Conservation (phyloP, 53 echinoderm and acorn worm species). For the Luidia sarsii region DNA sequence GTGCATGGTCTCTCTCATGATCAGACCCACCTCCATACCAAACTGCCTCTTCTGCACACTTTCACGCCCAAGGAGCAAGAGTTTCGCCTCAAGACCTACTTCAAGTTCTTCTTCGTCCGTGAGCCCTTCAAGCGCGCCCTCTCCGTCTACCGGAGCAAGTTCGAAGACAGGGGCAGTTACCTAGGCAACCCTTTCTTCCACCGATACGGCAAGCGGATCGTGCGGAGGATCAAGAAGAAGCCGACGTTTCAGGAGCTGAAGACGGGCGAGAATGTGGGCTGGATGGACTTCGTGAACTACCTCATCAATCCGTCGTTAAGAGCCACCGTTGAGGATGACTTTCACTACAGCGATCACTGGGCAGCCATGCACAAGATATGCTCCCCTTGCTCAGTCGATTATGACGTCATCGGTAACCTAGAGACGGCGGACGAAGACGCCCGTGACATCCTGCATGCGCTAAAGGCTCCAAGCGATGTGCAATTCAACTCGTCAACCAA, state of each 20-base stretch:
- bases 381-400: constrained; percentile 87
- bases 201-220: constrained; percentile 66
- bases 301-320: constrained; percentile 68
- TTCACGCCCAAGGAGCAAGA: constrained; percentile 53
- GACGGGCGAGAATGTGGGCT: constrained; percentile 91
- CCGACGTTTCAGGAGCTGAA: constrained; percentile 66
- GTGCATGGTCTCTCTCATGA: constrained; percentile 60
- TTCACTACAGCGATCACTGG: constrained; percentile 96
- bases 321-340: no score
- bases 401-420: constrained; percentile 83
- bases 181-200: constrained; percentile 77
- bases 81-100: constrained; percentile 65
- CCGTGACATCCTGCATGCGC: constrained; percentile 64
- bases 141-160: constrained; percentile 87
- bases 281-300: constrained; percentile 83
- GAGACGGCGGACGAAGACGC: constrained; percentile 85
- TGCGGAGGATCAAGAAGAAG: constrained; percentile 68
- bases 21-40: constrained; percentile 82
- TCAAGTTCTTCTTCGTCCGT: constrained; percentile 78
- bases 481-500: constrained; percentile 67
- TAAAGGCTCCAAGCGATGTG: constrained; percentile 52
- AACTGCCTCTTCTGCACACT: constrained; percentile 69
- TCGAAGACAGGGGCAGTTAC: constrained; percentile 69
- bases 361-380: constrained; percentile 79
- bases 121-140: constrained; percentile 84